These are phyloP conservation scores for Procambarus clarkii DNA, from an alignment of 1,140 invertebrate species.

Conservation along the genomic window DNA sequence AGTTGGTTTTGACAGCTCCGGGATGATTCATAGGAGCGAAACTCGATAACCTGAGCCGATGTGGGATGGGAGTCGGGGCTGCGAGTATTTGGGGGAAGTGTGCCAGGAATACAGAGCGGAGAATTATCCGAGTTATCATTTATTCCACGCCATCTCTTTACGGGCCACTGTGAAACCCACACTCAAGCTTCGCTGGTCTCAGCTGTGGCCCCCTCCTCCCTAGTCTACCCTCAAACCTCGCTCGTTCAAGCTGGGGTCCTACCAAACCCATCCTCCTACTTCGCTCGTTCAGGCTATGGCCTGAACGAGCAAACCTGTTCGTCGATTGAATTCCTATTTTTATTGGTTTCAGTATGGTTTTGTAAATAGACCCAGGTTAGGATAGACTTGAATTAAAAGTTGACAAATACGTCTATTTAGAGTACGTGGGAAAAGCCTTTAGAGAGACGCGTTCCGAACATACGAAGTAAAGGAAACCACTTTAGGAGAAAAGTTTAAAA, in stretches of 20 bases:
- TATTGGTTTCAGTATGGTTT: too few species aligned
- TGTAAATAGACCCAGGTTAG: too few species aligned
- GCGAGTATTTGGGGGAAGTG: background rate
- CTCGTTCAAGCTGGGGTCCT: background rate
- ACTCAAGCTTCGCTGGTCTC: too few species aligned
- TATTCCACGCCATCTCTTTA: constrained; percentile 25
- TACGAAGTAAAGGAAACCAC: too few species aligned
- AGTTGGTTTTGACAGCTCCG: constrained; percentile 29
- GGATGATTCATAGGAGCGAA: constrained; percentile 12
- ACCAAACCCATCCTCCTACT: background rate
- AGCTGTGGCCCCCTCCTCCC: background rate
- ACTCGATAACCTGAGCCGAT: background rate
- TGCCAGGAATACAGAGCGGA: constrained; percentile 23
- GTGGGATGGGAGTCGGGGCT: background rate
- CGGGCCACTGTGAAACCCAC: background rate
- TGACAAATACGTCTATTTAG: too few species aligned
- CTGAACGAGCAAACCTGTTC: too few species aligned
- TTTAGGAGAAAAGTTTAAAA: too few species aligned
- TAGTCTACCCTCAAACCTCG: background rate
- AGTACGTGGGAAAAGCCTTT: too few species aligned
- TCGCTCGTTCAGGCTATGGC: background rate
- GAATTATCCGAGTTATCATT: constrained; percentile 33
- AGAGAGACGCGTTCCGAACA: too few species aligned
- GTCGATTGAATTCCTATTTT: too few species aligned
- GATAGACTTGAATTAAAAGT: too few species aligned